These are phyloP conservation scores for Daphoenositta chrysoptera DNA, from an alignment of 2,113 vertebrate species.

Conservation along the genomic window DNA sequence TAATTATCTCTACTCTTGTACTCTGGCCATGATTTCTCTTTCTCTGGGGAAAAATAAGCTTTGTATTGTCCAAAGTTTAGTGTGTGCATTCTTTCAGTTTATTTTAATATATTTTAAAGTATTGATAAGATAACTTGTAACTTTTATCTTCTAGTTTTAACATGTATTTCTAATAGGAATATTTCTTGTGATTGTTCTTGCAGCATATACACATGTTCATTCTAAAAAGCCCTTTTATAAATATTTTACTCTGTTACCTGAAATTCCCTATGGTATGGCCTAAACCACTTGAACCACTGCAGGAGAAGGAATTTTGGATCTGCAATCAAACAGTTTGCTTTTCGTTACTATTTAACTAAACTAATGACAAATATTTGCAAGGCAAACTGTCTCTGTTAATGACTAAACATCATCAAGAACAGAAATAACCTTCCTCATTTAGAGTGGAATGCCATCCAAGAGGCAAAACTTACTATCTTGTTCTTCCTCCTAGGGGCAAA, in stretches of 20 bases:
- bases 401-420: conserved; percentile 1
- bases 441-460: conserved; percentile 1
- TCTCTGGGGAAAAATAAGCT: conserved; percentile 38
- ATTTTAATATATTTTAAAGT: not conserved
- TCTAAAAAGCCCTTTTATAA: not conserved
- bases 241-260: not conserved
- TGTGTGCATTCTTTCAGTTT: not conserved
- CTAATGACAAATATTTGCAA: conserved; percentile 44
- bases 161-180: not conserved
- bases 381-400: conserved; percentile 39
- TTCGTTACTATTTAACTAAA: conserved; percentile 41
- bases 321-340: not conserved
- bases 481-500: not conserved
- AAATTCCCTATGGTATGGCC: not conserved
- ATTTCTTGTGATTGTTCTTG: not conserved
- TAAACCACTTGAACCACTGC: not conserved
- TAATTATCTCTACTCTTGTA: conserved; percentile 40
- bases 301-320: conserved; percentile 1
- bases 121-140: not conserved
- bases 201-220: not conserved
- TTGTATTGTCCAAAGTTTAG: not conserved
- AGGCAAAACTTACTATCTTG: not conserved
- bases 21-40: conserved; percentile 27
- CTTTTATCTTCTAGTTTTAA: not conserved
- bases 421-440: not conserved